Evolutionary conservation across 2,888 invertebrate species (phyloP).

Genomic region (Eupithecia subfuscata): DNA sequence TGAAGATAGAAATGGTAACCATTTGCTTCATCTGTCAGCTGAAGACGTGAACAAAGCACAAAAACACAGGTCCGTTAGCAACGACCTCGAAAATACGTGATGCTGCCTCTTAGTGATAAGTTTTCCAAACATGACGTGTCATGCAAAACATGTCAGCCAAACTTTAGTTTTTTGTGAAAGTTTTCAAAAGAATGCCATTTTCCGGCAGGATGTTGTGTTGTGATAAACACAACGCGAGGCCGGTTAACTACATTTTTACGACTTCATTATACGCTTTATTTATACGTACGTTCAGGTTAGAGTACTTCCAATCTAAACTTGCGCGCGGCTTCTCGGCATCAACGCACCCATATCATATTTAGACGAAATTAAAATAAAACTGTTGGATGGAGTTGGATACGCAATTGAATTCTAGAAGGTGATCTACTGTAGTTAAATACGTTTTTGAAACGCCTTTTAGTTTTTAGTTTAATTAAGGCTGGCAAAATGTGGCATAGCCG

Average conservation of each 20-base stretch:
- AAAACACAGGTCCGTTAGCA: neutral
- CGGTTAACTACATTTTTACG: slow-evolving; percentile 22
- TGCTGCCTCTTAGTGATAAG: neutral
- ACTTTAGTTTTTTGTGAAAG: slow-evolving; percentile 1
- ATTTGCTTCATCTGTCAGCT: neutral
- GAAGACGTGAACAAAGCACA: neutral
- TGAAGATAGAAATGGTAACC: neutral
- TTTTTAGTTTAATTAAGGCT: neutral
- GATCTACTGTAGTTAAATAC: neutral
- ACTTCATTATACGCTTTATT: slow-evolving; percentile 13
- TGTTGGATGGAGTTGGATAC: neutral
- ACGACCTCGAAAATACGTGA: neutral
- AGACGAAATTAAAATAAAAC: neutral
- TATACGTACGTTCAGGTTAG: neutral
- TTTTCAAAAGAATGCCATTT: neutral
- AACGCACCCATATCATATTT: too few relatives aligned
- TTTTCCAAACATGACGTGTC: neutral
- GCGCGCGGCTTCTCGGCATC: neutral
- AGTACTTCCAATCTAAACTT: neutral
- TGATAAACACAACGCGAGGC: slow-evolving; percentile 7
- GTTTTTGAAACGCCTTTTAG: neutral
- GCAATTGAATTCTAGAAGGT: neutral
- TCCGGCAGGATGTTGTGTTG: slow-evolving; percentile 16
- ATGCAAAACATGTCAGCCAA: neutral
- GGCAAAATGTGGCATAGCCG: neutral